Base-by-base conservation (phyloP, 2,113 vertebrate species). In the Gasterosteus nipponicus region DNA sequence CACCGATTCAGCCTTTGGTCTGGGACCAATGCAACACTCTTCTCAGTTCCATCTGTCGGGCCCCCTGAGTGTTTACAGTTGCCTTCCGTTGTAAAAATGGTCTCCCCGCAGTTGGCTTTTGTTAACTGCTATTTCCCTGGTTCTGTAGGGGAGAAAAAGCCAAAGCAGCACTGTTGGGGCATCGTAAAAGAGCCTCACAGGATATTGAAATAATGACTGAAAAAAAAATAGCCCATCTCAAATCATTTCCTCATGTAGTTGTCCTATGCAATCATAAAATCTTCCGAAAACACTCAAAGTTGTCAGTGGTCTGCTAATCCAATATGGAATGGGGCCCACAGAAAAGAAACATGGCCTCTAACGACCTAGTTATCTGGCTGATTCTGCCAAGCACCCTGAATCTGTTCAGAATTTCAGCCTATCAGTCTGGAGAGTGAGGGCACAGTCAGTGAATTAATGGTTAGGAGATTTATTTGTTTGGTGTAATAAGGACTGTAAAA, bases 401-500 rank as follows among this genome's bases (percentile, higher is more conserved):
- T 91, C 84, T 80, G 86, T 84, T 89, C 86, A 73, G 87, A 87
- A 80, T 90, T 89, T 88, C 78, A 81, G 81, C 82, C 91, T 83
- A 91, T 94, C 92, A 91, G 86, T 91, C 82, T 78, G 76, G 54
- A 81, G 80, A 84, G 83, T 49, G 85, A 87, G 73, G 91, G 83
- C 70, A 89, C 86, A 84, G 81, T 80, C 89, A 90, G 62, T 90
- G 83, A 93, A 95, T 94, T 95, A 90, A 94, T 94, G 92, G 92
- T 85, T 81, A 90, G 87, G 92, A 95, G 91, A 95, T 95, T 95
- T 95, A 95, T 96, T 96, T 95, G 90, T 93, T 95, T 95, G 92
- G 90, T 95, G 89, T 95, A 95, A 95, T 92, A 94, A 89, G 87
- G 90, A 95, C 90, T 94, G 90, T 96, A 95, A 95, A 96, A 94